A percentile compares a stretch with the other conserved stretches of the same genome.
These are phyloP conservation scores for Eidolon helvum DNA, from an alignment of 2,113 vertebrate genomes.

Conservation along the genomic window DNA sequence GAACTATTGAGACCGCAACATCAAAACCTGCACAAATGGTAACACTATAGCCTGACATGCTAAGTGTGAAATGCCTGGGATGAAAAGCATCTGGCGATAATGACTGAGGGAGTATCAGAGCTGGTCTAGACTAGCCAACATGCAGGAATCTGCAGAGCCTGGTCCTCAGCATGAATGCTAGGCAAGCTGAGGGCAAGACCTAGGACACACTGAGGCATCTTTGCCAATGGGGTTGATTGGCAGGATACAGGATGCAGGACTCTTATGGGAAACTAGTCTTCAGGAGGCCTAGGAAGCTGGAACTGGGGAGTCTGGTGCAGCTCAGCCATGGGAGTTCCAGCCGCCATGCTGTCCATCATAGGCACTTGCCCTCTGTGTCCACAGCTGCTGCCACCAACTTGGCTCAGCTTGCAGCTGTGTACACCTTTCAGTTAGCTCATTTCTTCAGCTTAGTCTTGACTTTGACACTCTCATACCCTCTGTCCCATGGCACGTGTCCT, in stretches of 20 bases:
- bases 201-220: not conserved
- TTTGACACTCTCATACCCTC: not conserved
- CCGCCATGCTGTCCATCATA: accelerated
- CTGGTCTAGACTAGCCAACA: not conserved
- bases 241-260: not conserved
- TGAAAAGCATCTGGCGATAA: not conserved
- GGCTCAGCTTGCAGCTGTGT: not conserved
- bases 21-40: conserved; percentile 19
- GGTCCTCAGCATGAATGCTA: not conserved
- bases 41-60: not conserved
- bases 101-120: not conserved
- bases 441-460: not conserved
- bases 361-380: not conserved
- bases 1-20: conserved; percentile 30
- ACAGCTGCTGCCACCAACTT: no score
- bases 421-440: not conserved
- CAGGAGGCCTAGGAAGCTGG: not conserved
- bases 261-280: not conserved
- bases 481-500: not conserved
- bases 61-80: not conserved
- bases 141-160: not conserved
- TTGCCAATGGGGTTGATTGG: not conserved
- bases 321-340: not conserved
- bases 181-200: not conserved
- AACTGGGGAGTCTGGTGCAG: not conserved